Conservation (phyloP, 2,797 vertebrate genomes). For the Hoplostethus mediterraneus region DNA sequence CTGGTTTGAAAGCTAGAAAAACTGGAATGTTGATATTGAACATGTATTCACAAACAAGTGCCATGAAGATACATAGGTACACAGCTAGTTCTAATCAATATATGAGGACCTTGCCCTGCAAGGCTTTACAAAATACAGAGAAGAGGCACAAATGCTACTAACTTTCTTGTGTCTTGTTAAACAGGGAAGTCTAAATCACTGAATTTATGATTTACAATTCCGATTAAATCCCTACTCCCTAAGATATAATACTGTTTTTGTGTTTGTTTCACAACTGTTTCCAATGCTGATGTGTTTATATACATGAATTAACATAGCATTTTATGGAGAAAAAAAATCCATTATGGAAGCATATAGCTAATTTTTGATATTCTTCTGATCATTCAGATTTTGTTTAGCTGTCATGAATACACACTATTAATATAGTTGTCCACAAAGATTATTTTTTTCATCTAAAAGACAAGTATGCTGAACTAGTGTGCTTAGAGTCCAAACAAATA, state of each 20-base stretch:
- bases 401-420: constrained; percentile 48
- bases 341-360: constrained; percentile 32
- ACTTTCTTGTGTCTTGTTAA: constrained; percentile 38
- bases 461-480: constrained; percentile 28
- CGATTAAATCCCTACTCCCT: constrained; percentile 53
- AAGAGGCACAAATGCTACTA: constrained; percentile 48
- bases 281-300: constrained; percentile 15
- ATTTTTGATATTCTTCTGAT: constrained; percentile 29
- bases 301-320: constrained; percentile 38
- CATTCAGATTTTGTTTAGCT: constrained; percentile 25
- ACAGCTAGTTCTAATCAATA: constrained; percentile 63
- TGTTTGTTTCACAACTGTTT: constrained; percentile 45
- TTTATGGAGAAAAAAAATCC: constrained; percentile 28
- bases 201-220: constrained; percentile 40
- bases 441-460: constrained; percentile 39
- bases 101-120: constrained; percentile 82
- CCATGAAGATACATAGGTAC: constrained; percentile 57
- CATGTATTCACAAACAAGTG: constrained; percentile 65
- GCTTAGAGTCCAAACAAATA: constrained; percentile 28
- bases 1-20: constrained; percentile 44
- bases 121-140: constrained; percentile 72
- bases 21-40: constrained; percentile 72
- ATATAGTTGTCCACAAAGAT: constrained; percentile 42
- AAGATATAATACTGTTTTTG: constrained; percentile 79
- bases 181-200: constrained; percentile 27